Base-by-base conservation (phyloP, 2,113 vertebrate genomes). In the Hemiscyllium ocellatum region DNA sequence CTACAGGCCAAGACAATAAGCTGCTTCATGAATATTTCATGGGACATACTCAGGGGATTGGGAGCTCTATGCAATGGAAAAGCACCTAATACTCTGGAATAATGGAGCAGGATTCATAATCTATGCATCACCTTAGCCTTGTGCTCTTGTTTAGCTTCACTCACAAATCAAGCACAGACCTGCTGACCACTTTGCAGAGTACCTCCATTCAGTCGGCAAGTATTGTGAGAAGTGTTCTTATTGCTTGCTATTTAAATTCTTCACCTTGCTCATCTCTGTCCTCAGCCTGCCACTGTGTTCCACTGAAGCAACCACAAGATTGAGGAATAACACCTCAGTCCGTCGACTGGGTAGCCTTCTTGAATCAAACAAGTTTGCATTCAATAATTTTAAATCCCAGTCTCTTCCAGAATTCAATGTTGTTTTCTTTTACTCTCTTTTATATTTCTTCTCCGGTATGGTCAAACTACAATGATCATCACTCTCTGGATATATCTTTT, bases 21-120 rank as follows among this genome's bases (percentile, higher is more conserved):
- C 50, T 96, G n/a, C 47, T 72, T 95, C 83, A 68, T 78, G 37
- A 0, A 90, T 0, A 3, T 50, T 96, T 95, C 65, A 65, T 33
- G n/a, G 50, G 0, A 0, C 42, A 56, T 50, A 33, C 3, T 94
- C 69, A 29, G 94, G 24, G 94, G 47, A 13, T 37, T 33, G 22
- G 42, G 37, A 95, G 26, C 26, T 61, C 68, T 50, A 47, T 72
- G 69, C 42, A 26, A 76, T 17, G 26, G 87, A 52, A 56, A 90
- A 90, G 94, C 68, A 95, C 94, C 37, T 95, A 69, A 95, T 72
- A 72, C 94, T 72, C 6, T 52, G 10, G 37, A 76, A 72, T 72
- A 76, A 72, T 76, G 69, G n/a, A 76, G 4, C 10, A 4, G 66
- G 66, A 66, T 70, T 47, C 93, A 61, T 37, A 47, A 22, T 47